Base-by-base conservation (phyloP, 2,888 invertebrate species). In the Sphecodes monilicornis region DNA sequence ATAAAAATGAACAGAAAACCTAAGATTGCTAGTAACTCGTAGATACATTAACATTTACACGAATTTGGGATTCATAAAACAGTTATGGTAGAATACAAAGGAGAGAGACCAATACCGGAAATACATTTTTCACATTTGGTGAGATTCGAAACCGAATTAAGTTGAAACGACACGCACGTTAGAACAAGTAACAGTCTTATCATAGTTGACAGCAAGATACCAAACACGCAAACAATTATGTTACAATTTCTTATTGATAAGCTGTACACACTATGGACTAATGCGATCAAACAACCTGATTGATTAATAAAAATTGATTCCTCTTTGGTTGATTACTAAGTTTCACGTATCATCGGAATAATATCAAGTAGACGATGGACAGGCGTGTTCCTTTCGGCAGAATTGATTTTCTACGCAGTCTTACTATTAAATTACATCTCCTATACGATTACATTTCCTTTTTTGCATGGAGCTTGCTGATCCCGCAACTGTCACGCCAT, bases 381-480 rank as follows among this genome's bases (percentile, higher is more conserved):
- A 18, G 1, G 43, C 29, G 36, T 16, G 39, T 69, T 3, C 22
- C 29, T 46, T n/a, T 73, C 60, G 41, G 69, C n/a, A 50, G 72
- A 69, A 76, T 60, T 41, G 41, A 75, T 71, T 39, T 72, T 26
- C 39, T 26, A 29, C 50, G 57, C 18, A 60, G 46, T 54, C 18
- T 41, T 69, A 43, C 22, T 68, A 77, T 76, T 78, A 22, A 60
- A 76, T 73, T 81, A 76, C 78, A 32, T 26, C 36, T 76, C 41
- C 18, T 36, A 36, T 16, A 22, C n/a, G 60, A 29, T 86, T 76
- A 71, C 22, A 39, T 82, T 82, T 75, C 46, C 71, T 68, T 70
- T 82, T 82, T 64, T 16, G 16, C 72, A 50, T 32, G 57, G 71
- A 50, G 76, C 32, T 60, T 73, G 86, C 86, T 18, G 79, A 86